Conservation (phyloP, 2,888 invertebrate species). For the Callyntrura guangdongensis region DNA sequence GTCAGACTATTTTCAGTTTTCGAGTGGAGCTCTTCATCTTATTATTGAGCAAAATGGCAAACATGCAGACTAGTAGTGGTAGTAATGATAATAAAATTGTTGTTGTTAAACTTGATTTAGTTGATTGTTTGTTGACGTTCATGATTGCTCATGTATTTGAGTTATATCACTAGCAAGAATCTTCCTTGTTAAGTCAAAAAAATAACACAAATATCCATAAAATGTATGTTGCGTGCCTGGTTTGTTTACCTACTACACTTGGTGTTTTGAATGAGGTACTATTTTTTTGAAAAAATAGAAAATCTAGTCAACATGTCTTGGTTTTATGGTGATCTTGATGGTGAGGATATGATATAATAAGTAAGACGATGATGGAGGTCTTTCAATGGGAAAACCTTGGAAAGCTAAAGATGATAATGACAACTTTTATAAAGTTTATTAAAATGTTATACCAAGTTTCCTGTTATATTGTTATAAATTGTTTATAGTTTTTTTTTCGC, state of each 20-base stretch:
- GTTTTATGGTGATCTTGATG: conserved; percentile 14
- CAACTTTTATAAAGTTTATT: conserved; percentile 18
- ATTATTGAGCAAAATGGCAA: neutral
- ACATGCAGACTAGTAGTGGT: neutral
- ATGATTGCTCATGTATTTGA: conserved; percentile 39
- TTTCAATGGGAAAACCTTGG: conserved; percentile 60
- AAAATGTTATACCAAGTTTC: neutral
- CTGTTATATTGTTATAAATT: neutral
- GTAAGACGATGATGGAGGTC: conserved; percentile 63
- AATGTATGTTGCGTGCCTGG: neutral
- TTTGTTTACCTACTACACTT: neutral
- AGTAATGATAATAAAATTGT: conserved; percentile 46
- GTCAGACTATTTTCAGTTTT: conserved; percentile 44
- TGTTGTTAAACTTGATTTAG: conserved; percentile 71
- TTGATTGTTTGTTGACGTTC: conserved; percentile 45
- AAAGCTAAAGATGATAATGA: conserved; percentile 38
- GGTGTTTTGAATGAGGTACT: neutral
- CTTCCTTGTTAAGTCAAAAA: conserved; percentile 35
- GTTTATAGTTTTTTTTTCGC: neutral
- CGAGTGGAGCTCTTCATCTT: conserved; percentile 18
- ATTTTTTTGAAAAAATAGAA: conserved; percentile 13
- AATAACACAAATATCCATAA: conserved; percentile 5
- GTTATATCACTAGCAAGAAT: conserved; percentile 46
- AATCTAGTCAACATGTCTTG: neutral
- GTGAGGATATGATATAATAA: conserved; percentile 32